Evolutionary conservation across 2,113 vertebrate genomes (phyloP).

Genomic region (Nycticorax nycticorax): DNA sequence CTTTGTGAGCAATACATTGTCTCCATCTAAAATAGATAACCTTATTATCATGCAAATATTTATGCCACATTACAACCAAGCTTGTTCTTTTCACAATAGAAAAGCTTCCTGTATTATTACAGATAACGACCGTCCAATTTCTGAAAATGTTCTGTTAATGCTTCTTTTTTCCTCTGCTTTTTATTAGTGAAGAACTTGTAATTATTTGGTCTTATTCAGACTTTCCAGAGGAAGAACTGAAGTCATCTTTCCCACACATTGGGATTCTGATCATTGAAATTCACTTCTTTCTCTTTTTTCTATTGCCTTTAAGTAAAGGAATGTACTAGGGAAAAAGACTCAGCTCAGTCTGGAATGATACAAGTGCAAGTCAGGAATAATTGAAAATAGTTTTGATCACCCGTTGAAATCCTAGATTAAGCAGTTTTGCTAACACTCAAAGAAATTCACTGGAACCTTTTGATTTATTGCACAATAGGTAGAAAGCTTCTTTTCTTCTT

Average conservation of each 20-base stretch:
- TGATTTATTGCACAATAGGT: constrained; percentile 61
- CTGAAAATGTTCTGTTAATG: constrained; percentile 38
- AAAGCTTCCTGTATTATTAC: constrained; percentile 47
- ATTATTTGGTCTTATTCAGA: constrained; percentile 45
- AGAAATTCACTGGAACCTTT: constrained; percentile 55
- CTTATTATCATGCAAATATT: constrained; percentile 59
- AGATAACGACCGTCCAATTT: constrained; percentile 43
- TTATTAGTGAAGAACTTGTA: constrained; percentile 25
- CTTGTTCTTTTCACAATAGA: constrained; percentile 27
- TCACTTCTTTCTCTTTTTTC: constrained; percentile 48
- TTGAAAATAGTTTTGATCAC: constrained; percentile 65
- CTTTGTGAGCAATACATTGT: background rate
- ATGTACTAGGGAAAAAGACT: background rate
- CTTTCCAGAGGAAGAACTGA: constrained; percentile 34
- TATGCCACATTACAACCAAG: constrained; percentile 13
- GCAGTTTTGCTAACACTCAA: constrained; percentile 52
- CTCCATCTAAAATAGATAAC: constrained; percentile 32
- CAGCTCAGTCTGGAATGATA: constrained; percentile 40
- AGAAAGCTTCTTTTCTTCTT: constrained; percentile 59
- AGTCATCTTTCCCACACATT: constrained; percentile 49
- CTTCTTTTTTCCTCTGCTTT: constrained; percentile 31
- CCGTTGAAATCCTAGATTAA: constrained; percentile 55
- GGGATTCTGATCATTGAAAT: constrained; percentile 38
- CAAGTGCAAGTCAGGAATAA: constrained; percentile 57
- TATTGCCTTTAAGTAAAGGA: constrained; percentile 40